Evolutionary conservation across 2,113 vertebrate genomes (phyloP), one percentile per base, ranked within the genome.

Genomic region (Probosciger aterrimus): DNA sequence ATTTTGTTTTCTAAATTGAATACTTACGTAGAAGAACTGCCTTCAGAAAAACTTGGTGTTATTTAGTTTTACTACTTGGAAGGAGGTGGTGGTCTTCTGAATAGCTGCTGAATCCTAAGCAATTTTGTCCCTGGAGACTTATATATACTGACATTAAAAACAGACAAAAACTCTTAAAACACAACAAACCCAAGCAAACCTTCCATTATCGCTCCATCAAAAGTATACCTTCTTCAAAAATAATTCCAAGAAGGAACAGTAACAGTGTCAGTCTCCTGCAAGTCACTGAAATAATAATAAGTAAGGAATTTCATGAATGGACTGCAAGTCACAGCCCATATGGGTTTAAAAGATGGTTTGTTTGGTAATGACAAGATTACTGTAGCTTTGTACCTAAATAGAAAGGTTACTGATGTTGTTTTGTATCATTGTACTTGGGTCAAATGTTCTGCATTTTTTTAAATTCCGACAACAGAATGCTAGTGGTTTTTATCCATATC

Each of bases 21-120:
- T 55, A 10, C 20, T 78, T 82, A 31, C 11, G 2, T 35, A 62
- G n/a, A 65, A 33, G 9, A 70, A 49, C 1, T 70, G 5, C 7
- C 30, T 59, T 75, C 19, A 37, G 60, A 53, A 79, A 50, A 43
- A 9, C 7, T 10, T 1, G 0, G 2, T 43, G 10, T 2, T 12
- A 31, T 46, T 68, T 75, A 64, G 9, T 16, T 65, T 53, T 52
- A 4, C 73, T 35, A 10, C 18, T 18, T 75, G 24, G 11, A n/a
- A 30, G 9, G 31, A 41, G 8, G 13, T 63, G 18, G 23, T 35
- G 3, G 13, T 57, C 7, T 75, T 39, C n/a, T 67, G 24, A 74
- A 24, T 4, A 12, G 20, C 6, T 82, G 23, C 33, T 85, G 19
- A 6, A 35, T 37, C 9, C 20, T 30, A 30, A 71, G 7, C 6